Conservation (phyloP, 2,113 vertebrate species). For the Donacobius atricapilla region DNA sequence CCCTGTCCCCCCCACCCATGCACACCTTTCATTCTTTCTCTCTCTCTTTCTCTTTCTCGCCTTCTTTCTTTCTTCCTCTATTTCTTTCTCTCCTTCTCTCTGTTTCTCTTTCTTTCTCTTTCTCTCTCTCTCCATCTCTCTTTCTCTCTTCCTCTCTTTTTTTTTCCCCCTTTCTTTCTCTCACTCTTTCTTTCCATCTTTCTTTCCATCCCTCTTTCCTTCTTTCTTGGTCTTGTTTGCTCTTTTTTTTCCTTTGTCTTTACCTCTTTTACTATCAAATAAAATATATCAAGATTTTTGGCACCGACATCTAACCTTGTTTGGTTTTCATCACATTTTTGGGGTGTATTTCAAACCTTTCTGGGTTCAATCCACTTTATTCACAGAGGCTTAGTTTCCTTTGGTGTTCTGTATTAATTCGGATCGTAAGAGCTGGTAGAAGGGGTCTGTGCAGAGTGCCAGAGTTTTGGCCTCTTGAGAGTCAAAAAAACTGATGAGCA, state of each 20-base stretch:
- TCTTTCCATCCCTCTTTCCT: not conserved
- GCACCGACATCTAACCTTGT: not conserved
- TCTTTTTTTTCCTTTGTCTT: no score
- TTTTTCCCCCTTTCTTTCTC: not conserved
- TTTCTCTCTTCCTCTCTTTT: not conserved
- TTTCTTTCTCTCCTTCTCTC: no score
- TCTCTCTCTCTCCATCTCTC: not conserved
- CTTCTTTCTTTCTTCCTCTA: no score
- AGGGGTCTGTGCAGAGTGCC: not conserved
- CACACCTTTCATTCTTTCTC: no score
- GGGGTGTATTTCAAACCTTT: not conserved
- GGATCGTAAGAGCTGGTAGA: not conserved
- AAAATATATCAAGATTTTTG: not conserved
- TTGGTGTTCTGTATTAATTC: not conserved
- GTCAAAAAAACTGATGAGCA: not conserved
- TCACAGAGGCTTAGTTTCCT: not conserved
- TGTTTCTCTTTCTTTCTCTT: no score
- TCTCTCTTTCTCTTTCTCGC: not conserved
- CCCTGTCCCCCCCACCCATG: no score
- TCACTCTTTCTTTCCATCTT: not conserved
- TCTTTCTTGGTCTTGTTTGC: not conserved
- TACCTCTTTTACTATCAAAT: not conserved
- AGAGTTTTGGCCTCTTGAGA: not conserved
- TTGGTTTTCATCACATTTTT: not conserved
- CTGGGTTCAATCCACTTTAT: not conserved